Evolutionary conservation across 2,113 vertebrate genomes (phyloP).

Genomic region (Turnix velox): DNA sequence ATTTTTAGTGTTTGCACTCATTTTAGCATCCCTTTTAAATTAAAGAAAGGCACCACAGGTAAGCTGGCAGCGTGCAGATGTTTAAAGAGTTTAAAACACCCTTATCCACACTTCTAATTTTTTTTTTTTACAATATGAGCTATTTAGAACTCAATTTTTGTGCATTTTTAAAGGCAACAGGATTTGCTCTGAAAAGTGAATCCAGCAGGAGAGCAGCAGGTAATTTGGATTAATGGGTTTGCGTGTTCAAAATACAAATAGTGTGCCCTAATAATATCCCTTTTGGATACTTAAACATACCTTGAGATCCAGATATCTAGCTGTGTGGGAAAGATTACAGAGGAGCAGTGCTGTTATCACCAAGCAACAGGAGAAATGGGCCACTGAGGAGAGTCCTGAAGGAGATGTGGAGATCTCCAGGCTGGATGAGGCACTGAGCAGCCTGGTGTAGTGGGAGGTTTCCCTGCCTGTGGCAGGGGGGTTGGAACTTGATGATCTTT

Average conservation of each 20-base stretch:
- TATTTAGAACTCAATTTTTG: neutral
- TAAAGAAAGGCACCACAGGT: slow-evolving; percentile 48
- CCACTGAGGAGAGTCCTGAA: neutral
- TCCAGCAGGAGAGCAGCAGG: neutral
- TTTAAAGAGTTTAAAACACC: slow-evolving; percentile 17
- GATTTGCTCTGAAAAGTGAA: neutral
- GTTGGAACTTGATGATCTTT: too few species aligned
- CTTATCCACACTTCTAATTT: neutral
- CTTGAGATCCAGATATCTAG: neutral
- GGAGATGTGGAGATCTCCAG: neutral
- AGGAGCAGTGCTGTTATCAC: neutral
- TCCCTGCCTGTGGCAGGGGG: too few species aligned
- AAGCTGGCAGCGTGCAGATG: neutral
- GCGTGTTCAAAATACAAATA: slow-evolving; percentile 3
- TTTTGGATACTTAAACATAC: neutral
- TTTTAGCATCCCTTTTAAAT: slow-evolving; percentile 49
- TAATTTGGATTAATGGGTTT: neutral
- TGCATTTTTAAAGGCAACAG: neutral
- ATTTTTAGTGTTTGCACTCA: slow-evolving; percentile 51
- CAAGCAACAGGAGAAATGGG: neutral
- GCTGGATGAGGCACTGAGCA: too few species aligned
- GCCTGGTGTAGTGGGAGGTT: too few species aligned
- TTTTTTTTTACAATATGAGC: neutral
- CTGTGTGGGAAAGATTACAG: neutral
- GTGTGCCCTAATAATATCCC: neutral